These are phyloP conservation scores for Chaetura pelagica DNA, from an alignment of 2,113 vertebrate genomes.

Conservation along the genomic window DNA sequence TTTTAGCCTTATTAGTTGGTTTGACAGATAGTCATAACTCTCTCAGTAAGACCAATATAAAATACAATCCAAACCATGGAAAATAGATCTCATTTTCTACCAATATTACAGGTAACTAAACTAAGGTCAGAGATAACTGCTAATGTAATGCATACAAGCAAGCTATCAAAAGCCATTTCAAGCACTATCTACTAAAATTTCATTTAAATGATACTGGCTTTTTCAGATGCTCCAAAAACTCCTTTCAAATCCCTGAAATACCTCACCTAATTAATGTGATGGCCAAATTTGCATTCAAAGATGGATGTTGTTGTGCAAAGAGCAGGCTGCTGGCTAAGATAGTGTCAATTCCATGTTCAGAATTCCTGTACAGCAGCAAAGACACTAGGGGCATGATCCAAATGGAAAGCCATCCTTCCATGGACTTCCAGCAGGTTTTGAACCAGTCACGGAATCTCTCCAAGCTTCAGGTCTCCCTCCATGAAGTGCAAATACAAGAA, in stretches of 20 bases:
- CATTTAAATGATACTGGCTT: not conserved
- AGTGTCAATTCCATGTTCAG: not conserved
- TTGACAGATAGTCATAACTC: not conserved
- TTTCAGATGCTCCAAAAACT: not conserved
- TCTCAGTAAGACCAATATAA: not conserved
- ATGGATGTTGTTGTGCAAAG: not conserved
- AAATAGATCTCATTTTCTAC: not conserved
- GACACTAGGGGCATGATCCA: accelerated
- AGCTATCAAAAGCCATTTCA: not conserved
- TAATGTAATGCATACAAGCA: not conserved
- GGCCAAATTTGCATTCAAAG: not conserved
- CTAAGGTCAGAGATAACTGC: not conserved
- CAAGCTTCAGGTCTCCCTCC: not conserved
- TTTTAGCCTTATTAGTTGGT: not conserved
- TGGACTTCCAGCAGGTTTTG: not conserved
- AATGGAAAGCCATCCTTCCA: not conserved
- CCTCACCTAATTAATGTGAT: not conserved
- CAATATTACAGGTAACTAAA: not conserved
- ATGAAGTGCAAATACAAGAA: not conserved
- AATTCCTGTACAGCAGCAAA: not conserved
- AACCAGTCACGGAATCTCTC: not conserved
- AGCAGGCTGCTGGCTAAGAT: not conserved
- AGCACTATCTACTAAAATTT: not conserved
- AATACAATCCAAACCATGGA: not conserved
- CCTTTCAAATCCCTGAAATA: not conserved